Evolutionary conservation across 2,888 invertebrate genomes (phyloP).

Genomic region (Nephrotoma flavescens): DNA sequence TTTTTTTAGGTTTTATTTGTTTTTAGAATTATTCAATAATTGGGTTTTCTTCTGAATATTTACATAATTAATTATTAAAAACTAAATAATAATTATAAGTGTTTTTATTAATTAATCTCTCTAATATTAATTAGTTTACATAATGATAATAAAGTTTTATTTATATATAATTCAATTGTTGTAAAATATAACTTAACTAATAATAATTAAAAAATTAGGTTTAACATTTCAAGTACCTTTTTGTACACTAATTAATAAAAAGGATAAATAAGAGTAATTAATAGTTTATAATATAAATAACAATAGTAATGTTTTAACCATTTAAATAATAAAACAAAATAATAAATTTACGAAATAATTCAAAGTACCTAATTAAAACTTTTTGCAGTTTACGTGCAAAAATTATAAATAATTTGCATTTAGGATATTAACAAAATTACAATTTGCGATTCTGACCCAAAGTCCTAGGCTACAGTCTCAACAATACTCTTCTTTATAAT

Average conservation of each 20-base stretch:
- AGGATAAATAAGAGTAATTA: background rate
- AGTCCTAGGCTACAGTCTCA: constrained; percentile 48
- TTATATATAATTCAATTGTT: background rate
- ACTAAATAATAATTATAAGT: background rate
- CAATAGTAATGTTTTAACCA: background rate
- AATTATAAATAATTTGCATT: background rate
- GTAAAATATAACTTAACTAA: background rate
- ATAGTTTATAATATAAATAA: background rate
- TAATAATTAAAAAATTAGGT: background rate
- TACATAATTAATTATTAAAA: background rate
- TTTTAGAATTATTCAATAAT: background rate
- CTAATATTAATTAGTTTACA: background rate
- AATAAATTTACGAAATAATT: background rate
- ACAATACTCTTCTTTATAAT: constrained; percentile 87
- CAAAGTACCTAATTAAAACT: background rate
- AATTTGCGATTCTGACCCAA: background rate
- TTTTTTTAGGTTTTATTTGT: background rate
- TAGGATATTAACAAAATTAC: background rate
- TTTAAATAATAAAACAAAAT: background rate
- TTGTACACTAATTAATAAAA: background rate
- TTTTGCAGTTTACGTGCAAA: background rate
- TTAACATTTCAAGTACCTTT: background rate
- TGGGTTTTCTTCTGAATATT: background rate
- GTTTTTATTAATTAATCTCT: background rate
- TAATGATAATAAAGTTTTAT: background rate